phyloP scores from a whole-genome alignment of 2,888 invertebrate genomes.

The Drosophila imparisetae region DNA sequence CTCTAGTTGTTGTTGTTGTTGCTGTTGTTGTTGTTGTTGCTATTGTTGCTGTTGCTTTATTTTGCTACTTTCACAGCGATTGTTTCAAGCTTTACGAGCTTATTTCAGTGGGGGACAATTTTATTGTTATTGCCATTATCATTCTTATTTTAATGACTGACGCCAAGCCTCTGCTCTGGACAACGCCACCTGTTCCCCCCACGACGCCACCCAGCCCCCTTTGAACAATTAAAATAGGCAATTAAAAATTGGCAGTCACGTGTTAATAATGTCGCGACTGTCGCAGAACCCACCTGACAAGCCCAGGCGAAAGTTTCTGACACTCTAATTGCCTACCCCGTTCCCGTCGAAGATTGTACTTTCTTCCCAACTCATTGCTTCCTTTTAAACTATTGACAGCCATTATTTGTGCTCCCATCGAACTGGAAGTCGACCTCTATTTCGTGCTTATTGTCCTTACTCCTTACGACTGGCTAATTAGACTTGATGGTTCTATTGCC shows the following conservation, averaged over 20 bases:
- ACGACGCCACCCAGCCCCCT: background rate
- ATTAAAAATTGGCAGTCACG: slow-evolving; percentile 74
- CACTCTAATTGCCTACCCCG: slow-evolving; percentile 30
- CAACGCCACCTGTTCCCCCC: slow-evolving; percentile 21
- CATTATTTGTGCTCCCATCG: slow-evolving; percentile 26
- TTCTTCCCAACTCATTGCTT: background rate
- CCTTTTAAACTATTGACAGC: slow-evolving; percentile 30
- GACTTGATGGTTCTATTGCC: slow-evolving; percentile 25
- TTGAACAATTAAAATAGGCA: slow-evolving; percentile 59
- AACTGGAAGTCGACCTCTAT: slow-evolving; percentile 5
- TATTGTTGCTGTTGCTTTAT: slow-evolving; percentile 11
- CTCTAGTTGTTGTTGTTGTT: slow-evolving; percentile 6
- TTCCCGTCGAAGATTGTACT: background rate
- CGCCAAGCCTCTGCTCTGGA: slow-evolving; percentile 33
- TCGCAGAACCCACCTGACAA: slow-evolving; percentile 51
- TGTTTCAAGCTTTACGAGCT: slow-evolving; percentile 28
- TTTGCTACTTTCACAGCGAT: slow-evolving; percentile 54
- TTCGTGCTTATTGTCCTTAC: slow-evolving; percentile 13
- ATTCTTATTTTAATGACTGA: slow-evolving; percentile 56
- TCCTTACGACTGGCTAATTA: slow-evolving; percentile 36
- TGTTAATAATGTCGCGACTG: slow-evolving; percentile 64
- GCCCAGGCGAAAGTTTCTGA: slow-evolving; percentile 11
- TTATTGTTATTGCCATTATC: slow-evolving; percentile 68
- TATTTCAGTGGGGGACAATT: slow-evolving; percentile 33
- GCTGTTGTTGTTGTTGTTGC: background rate